Percentiles rank a stretch among this genome's conserved stretches.
Evolutionary conservation across 2,888 invertebrate species (phyloP).

Genomic region (Oligia strigilis): DNA sequence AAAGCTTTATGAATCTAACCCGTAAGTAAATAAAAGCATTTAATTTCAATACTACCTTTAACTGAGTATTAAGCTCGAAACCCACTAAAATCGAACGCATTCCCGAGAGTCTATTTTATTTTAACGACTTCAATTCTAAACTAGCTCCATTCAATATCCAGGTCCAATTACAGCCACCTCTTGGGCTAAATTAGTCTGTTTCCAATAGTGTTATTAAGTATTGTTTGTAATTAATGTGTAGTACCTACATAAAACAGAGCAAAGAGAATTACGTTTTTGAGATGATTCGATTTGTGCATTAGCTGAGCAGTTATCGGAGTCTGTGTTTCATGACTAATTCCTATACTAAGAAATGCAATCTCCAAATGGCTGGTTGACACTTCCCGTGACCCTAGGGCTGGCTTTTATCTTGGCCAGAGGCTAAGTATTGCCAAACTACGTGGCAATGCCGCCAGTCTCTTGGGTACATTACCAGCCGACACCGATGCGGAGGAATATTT

Average conservation of each 20-base stretch:
- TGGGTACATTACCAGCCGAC: too few relatives aligned
- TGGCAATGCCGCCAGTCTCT: too few relatives aligned
- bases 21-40: neutral
- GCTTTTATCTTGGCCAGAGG: too few relatives aligned
- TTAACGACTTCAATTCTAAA: slow-evolving; percentile 46
- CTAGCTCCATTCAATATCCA: slow-evolving; percentile 54
- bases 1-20: neutral
- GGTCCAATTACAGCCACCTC: slow-evolving; percentile 49
- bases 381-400: too few relatives aligned
- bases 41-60: neutral
- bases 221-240: neutral
- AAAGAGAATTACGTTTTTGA: neutral
- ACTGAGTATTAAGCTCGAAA: neutral
- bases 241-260: neutral
- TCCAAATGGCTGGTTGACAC: too few relatives aligned
- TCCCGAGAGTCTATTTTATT: slow-evolving; percentile 42
- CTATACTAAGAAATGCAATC: too few relatives aligned
- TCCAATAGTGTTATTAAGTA: slow-evolving; percentile 28
- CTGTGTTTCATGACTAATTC: too few relatives aligned
- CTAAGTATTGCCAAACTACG: too few relatives aligned
- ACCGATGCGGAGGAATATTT: too few relatives aligned
- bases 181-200: slow-evolving; percentile 44
- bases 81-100: slow-evolving; percentile 12
- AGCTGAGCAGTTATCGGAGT: neutral
- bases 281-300: neutral